Evolutionary conservation across 2,113 vertebrate genomes (phyloP), one percentile per base, ranked within the genome.

Genomic region (Megaleporinus macrocephalus): DNA sequence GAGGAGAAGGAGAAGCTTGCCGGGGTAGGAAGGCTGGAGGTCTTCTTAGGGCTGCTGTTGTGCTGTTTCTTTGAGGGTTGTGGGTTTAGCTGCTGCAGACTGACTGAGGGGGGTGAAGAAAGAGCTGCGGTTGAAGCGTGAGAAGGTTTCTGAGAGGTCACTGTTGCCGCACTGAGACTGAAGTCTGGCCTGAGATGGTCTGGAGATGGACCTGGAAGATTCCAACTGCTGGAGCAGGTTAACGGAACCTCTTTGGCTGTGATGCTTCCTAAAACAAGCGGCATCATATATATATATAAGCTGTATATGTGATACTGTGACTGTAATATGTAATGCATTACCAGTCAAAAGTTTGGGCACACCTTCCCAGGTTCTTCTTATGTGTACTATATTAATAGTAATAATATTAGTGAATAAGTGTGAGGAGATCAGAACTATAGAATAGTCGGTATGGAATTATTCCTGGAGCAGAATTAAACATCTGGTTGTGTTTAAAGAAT

Each of bases 231-330:
- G 24, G 63, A 30, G 15, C 61, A 41, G 47, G 65, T 33, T 57
- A 81, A 82, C 0, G 84, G 84, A 15, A 82, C 70, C 7, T 75
- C 44, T 47, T 69, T 79, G 29, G 30, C 53, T 71, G 78, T 51
- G 26, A 85, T 20, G n/a, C 73, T 18, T 55, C 84, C 84, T 82
- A 24, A 11, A 44, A 44, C 4, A n/a, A n/a, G n/a, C n/a, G n/a
- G n/a, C n/a, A n/a, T n/a, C n/a, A n/a, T n/a, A n/a, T n/a, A n/a
- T n/a, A n/a, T n/a, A n/a, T n/a, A n/a, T n/a, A n/a, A n/a, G n/a
- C n/a, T n/a, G n/a, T n/a, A 18, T n/a, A 66, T 57, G 26, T 53
- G 15, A 15, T 18, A 18, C 36, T 49, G 78, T 62, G 18, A 62
- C n/a, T 24, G 59, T 24, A 30, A 41, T 15, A 12, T 10, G n/a